A percentile compares a stretch with the other conserved stretches of the same genome.
These are phyloP conservation scores for Acleris emargana DNA, from an alignment of 2,888 invertebrate species.

Conservation along the genomic window DNA sequence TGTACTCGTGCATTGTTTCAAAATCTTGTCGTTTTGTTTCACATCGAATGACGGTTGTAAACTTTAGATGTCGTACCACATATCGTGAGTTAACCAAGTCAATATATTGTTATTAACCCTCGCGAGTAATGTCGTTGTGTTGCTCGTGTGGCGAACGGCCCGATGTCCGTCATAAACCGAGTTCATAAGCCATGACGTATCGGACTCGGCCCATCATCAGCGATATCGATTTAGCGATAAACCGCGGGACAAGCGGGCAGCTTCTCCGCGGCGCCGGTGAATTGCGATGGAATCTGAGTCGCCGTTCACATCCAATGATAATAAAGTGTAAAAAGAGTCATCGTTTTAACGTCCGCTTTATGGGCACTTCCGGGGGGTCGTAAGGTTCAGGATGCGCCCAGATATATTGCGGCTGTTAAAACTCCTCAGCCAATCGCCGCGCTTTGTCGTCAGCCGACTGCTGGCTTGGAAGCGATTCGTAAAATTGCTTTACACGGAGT, in stretches of 20 bases:
- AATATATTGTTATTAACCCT: conserved; percentile 35
- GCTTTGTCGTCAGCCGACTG: conserved; percentile 56
- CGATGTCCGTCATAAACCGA: conserved; percentile 67
- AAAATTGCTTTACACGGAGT: conserved; percentile 47
- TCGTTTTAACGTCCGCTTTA: conserved; percentile 82
- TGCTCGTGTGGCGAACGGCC: conserved; percentile 45
- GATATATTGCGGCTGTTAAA: conserved; percentile 71
- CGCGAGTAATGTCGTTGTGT: conserved; percentile 27
- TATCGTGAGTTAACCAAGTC: conserved; percentile 31
- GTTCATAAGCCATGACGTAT: conserved; percentile 73
- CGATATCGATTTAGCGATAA: conserved; percentile 79
- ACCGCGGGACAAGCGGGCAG: conserved; percentile 66
- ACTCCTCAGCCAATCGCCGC: conserved; percentile 62
- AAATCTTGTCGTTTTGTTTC: not conserved
- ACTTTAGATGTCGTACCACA: conserved; percentile 19
- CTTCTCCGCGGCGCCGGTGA: conserved; percentile 66
- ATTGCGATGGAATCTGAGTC: conserved; percentile 80
- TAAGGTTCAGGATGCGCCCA: conserved; percentile 71
- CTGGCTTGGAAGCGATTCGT: conserved; percentile 47
- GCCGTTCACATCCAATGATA: conserved; percentile 82
- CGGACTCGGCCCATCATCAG: conserved; percentile 68
- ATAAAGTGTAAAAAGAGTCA: conserved; percentile 83
- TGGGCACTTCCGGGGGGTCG: conserved; percentile 75
- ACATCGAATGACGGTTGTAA: conserved; percentile 2
- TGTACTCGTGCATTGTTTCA: no score